A percentile compares a stretch with the other conserved stretches of the same genome.
phyloP scores from a whole-genome alignment of 1,140 invertebrate species.

The Helicoverpa zea region DNA sequence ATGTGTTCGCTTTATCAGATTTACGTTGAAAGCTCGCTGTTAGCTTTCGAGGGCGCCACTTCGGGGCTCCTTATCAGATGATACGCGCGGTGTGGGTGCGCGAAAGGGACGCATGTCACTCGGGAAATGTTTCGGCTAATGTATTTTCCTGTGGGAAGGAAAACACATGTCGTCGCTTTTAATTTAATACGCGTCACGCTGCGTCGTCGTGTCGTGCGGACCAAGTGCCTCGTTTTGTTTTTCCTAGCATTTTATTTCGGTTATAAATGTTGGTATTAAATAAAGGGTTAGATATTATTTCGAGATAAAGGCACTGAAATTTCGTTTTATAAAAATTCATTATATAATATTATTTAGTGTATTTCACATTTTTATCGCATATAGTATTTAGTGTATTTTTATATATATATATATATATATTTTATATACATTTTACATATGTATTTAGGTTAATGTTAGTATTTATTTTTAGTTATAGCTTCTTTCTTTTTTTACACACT shows the following conservation, averaged over 20 bases:
- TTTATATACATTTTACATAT: too few species aligned
- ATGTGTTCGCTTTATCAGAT: constrained; percentile 85
- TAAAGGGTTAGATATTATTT: constrained; percentile 30
- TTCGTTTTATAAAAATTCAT: too few species aligned
- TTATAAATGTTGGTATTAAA: constrained; percentile 38
- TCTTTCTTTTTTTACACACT: too few species aligned
- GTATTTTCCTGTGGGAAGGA: constrained; percentile 86
- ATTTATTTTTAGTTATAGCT: too few species aligned
- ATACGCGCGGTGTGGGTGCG: constrained; percentile 41
- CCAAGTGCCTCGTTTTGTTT: constrained; percentile 57
- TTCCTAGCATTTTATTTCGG: constrained; percentile 49
- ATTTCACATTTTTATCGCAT: too few species aligned
- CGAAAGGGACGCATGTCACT: constrained; percentile 62
- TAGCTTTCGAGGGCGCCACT: constrained; percentile 78
- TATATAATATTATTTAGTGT: too few species aligned
- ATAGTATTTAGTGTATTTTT: too few species aligned
- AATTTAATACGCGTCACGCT: constrained; percentile 85
- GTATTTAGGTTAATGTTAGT: too few species aligned
- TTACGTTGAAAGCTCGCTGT: constrained; percentile 85
- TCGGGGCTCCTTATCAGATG: constrained; percentile 62
- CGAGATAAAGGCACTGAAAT: neutral
- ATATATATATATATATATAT: too few species aligned
- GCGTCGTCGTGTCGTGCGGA: constrained; percentile 71
- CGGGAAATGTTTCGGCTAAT: constrained; percentile 84
- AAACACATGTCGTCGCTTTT: constrained; percentile 86